Percentiles rank a stretch among this genome's conserved stretches.
Conservation (phyloP, 2,797 vertebrate species). For the Aulostomus chinensis region DNA sequence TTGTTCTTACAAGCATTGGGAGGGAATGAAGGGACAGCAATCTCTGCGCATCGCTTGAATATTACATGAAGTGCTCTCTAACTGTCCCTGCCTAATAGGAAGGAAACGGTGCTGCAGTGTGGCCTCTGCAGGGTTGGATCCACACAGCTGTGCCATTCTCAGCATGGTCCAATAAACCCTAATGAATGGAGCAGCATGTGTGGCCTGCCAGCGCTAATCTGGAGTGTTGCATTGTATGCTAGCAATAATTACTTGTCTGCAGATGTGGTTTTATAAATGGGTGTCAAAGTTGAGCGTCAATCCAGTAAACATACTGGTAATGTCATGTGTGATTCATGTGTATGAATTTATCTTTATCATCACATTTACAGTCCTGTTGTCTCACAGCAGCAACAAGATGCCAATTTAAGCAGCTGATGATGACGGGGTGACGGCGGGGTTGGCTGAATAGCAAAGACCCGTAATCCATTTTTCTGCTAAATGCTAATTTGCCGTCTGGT, state of each 20-base stretch:
- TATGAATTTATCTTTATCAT: slow-evolving; percentile 1
- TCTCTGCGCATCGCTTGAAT: slow-evolving; percentile 24
- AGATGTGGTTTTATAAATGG: slow-evolving; percentile 11
- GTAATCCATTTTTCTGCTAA: slow-evolving; percentile 10
- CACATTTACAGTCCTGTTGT: slow-evolving; percentile 8
- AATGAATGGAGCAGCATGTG: slow-evolving; percentile 27
- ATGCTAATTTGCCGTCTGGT: too few species aligned
- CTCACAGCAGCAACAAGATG: slow-evolving; percentile 2
- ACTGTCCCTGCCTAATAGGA: slow-evolving; percentile 26
- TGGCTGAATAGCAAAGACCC: slow-evolving; percentile 5
- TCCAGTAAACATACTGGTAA: background rate
- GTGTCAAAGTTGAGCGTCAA: slow-evolving; percentile 15
- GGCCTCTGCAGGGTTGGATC: slow-evolving; percentile 12
- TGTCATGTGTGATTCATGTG: background rate
- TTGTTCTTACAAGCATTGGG: slow-evolving; percentile 11
- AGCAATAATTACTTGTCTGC: slow-evolving; percentile 12
- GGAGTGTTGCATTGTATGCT: slow-evolving; percentile 8
- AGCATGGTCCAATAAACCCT: slow-evolving; percentile 18
- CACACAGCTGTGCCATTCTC: background rate
- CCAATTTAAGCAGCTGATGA: slow-evolving; percentile 5
- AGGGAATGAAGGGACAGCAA: slow-evolving; percentile 8
- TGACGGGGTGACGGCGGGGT: background rate
- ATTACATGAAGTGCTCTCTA: slow-evolving; percentile 24
- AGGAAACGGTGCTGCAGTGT: slow-evolving; percentile 5
- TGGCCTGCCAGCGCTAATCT: slow-evolving; percentile 5